A percentile compares a stretch with the other conserved stretches of the same genome.
Conservation (phyloP, 2,113 vertebrate genomes). For the Oenanthe oenanthe region DNA sequence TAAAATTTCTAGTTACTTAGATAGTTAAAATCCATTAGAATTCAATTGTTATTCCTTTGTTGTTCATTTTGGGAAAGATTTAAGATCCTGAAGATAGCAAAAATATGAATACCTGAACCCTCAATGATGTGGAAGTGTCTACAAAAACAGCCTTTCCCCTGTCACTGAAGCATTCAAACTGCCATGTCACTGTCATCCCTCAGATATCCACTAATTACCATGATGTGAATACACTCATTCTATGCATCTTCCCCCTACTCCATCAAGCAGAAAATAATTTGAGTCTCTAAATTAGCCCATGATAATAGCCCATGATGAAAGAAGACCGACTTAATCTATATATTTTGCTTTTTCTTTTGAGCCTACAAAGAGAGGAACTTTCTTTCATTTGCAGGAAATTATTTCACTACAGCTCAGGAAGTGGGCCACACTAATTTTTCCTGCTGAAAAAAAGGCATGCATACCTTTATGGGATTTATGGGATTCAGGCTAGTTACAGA, state of each 20-base stretch:
- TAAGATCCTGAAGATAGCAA: not conserved
- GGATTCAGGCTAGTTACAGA: not conserved
- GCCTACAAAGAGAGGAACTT: not conserved
- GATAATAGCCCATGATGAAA: not conserved
- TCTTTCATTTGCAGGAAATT: not conserved
- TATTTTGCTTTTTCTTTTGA: not conserved
- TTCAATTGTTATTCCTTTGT: not conserved
- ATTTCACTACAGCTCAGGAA: not conserved
- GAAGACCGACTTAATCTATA: not conserved
- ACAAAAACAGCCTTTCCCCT: not conserved
- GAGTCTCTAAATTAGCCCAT: not conserved
- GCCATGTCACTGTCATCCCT: not conserved
- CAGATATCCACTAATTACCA: not conserved
- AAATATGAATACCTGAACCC: not conserved
- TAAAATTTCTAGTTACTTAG: not conserved
- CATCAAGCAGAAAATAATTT: not conserved
- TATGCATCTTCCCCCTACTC: not conserved
- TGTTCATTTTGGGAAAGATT: not conserved
- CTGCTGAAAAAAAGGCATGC: not conserved
- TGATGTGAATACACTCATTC: not conserved
- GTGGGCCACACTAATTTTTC: not conserved
- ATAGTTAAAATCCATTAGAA: not conserved
- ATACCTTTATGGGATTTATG: not conserved
- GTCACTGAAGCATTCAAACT: not conserved
- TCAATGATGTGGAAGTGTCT: not conserved